Percentiles rank a stretch among this genome's conserved stretches.
These are phyloP conservation scores for Psittacula derbiana DNA, from an alignment of 2,797 vertebrate genomes.

Conservation along the genomic window DNA sequence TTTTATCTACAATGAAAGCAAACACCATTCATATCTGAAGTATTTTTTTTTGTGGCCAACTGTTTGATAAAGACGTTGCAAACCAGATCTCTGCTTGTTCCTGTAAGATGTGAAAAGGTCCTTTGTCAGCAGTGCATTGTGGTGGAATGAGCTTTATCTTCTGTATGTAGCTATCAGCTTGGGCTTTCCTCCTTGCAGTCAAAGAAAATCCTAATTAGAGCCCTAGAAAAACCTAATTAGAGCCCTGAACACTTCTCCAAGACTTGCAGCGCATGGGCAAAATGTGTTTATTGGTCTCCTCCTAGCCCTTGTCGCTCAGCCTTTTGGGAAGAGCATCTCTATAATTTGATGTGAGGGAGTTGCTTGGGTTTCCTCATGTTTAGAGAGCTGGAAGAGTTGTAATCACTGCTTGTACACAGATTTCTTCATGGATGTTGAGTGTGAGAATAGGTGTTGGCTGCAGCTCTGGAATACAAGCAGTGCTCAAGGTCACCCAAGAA, in stretches of 20 bases:
- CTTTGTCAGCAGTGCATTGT: background rate
- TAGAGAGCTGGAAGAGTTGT: background rate
- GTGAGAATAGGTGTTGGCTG: background rate
- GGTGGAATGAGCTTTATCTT: background rate
- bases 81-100: background rate
- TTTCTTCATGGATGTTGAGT: background rate
- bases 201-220: background rate
- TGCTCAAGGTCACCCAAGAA: background rate
- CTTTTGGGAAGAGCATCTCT: background rate
- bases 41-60: background rate
- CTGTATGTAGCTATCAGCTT: background rate
- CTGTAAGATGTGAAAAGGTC: background rate
- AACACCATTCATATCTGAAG: background rate
- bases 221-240: background rate
- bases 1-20: background rate
- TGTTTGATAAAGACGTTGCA: background rate
- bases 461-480: background rate
- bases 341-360: background rate
- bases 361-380: background rate
- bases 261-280: background rate
- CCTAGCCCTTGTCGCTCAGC: background rate
- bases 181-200: background rate
- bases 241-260: background rate
- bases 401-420: background rate
- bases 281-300: background rate